Percentiles rank a stretch among this genome's conserved stretches.
Evolutionary conservation across 2,888 invertebrate genomes (phyloP).

Genomic region (Calameuta pallipes): DNA sequence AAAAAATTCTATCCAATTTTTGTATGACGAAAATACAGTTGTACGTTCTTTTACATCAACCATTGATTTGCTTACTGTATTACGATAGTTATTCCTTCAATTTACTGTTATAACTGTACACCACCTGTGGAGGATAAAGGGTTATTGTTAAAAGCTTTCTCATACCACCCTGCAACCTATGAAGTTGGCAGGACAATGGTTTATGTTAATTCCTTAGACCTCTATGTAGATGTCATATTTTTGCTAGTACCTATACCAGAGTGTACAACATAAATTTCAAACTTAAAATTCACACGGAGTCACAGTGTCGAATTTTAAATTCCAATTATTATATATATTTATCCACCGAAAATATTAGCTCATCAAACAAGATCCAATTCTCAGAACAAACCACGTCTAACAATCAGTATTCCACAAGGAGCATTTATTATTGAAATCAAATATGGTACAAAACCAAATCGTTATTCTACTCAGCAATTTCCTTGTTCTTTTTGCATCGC

Average conservation of each 20-base stretch:
- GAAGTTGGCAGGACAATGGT: conserved; percentile 53
- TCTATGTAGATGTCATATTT: conserved; percentile 4
- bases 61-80: background rate
- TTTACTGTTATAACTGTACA: conserved; percentile 8
- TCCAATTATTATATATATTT: background rate
- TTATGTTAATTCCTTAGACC: conserved; percentile 49
- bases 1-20: background rate
- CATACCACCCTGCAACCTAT: conserved; percentile 28
- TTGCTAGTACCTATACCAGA: background rate
- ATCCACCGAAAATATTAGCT: background rate
- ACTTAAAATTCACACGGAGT: background rate
- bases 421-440: background rate
- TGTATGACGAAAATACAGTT: background rate
- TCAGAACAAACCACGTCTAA: background rate
- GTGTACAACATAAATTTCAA: background rate
- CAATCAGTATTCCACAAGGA: background rate
- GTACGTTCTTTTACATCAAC: background rate
- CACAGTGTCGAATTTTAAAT: background rate
- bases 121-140: conserved; percentile 8
- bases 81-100: background rate
- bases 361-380: background rate
- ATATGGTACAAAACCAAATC: background rate
- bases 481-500: conserved; percentile 26
- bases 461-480: conserved; percentile 8
- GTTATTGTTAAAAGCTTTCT: conserved; percentile 43